Conservation (phyloP, 2,113 vertebrate genomes). For the Pleuronectes platessa region DNA sequence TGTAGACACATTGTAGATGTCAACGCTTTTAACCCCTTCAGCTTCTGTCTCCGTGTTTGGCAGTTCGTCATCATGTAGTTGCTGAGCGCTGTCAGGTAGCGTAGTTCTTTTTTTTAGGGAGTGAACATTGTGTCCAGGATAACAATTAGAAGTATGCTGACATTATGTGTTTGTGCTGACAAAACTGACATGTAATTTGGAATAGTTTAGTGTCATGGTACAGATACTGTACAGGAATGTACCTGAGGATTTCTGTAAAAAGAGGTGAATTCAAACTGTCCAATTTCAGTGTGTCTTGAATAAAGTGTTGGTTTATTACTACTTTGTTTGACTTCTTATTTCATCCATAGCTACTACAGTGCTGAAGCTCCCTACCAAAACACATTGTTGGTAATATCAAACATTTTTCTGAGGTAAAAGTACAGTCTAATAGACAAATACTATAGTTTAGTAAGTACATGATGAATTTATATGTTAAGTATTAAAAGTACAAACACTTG, state of each 20-base stretch:
- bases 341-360: not conserved
- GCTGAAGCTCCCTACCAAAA: not conserved
- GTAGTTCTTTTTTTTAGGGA: slow-evolving; percentile 35
- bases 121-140: slow-evolving; percentile 32
- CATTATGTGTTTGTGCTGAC: slow-evolving; percentile 55
- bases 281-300: slow-evolving; percentile 58
- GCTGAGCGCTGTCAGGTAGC: slow-evolving; percentile 19
- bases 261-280: slow-evolving; percentile 45
- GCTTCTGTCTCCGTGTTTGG: slow-evolving; percentile 17
- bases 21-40: slow-evolving; percentile 14
- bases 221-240: slow-evolving; percentile 21
- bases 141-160: slow-evolving; percentile 28
- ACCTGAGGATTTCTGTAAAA: slow-evolving; percentile 28
- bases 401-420: too few species aligned
- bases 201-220: slow-evolving; percentile 42
- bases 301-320: slow-evolving; percentile 68
- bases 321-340: slow-evolving; percentile 12
- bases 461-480: too few species aligned
- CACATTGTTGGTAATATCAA: not conserved
- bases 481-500: too few species aligned
- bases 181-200: slow-evolving; percentile 11
- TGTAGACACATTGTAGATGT: slow-evolving; percentile 28
- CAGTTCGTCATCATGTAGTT: slow-evolving; percentile 5
- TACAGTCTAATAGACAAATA: too few species aligned
- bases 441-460: too few species aligned